Evolutionary conservation across 64 coral and sea anemone species (phyloP).

Genomic region (Actinia equina): DNA sequence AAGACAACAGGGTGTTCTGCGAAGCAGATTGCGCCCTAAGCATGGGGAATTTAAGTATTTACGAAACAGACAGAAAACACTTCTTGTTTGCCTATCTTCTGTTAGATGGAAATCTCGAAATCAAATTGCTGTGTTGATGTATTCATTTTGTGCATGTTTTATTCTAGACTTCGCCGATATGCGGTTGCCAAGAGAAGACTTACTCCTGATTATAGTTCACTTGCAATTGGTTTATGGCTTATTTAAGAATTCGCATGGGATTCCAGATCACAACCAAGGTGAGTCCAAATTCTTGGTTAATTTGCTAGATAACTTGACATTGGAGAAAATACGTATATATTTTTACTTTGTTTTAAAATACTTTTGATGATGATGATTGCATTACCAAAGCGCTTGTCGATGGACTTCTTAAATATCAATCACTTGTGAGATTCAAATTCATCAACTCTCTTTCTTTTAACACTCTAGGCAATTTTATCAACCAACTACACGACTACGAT

Average conservation of each 20-base stretch:
- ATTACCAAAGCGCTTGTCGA: slow-evolving; percentile 21
- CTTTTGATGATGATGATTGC: slow-evolving; percentile 26
- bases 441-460: slow-evolving; percentile 36
- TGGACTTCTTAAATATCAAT: slow-evolving; percentile 3
- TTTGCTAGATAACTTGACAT: neutral
- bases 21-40: neutral
- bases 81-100: neutral
- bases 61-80: neutral
- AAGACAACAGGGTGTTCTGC: neutral
- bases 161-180: slow-evolving; percentile 28
- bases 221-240: neutral
- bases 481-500: neutral
- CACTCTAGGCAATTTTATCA: slow-evolving; percentile 7
- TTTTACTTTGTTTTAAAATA: neutral
- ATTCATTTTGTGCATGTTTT: slow-evolving; percentile 7
- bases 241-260: neutral
- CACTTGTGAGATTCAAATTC: slow-evolving; percentile 13
- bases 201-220: neutral
- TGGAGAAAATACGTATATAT: neutral
- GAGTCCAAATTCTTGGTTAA: slow-evolving; percentile 3
- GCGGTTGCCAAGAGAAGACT: neutral
- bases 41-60: neutral
- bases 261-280: slow-evolving; percentile 2
- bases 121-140: neutral
- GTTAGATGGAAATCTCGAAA: neutral